Evolutionary conservation across 2,113 vertebrate species (phyloP).

Genomic region (Cyprinus carpio): DNA sequence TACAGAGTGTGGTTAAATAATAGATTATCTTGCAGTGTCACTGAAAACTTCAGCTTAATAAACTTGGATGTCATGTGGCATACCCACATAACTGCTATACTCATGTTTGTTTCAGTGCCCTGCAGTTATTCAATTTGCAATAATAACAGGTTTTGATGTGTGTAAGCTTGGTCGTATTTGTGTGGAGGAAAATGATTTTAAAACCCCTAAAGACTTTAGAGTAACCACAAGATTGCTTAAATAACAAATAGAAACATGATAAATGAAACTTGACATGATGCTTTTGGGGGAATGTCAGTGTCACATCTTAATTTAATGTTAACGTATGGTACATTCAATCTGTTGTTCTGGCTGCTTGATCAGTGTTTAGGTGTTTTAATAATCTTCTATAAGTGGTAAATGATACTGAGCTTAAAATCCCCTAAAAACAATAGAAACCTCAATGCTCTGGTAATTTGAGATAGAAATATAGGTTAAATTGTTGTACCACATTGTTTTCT

Average conservation of each 20-base stretch:
- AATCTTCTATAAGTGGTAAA: not conserved
- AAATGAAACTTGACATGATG: slow-evolving; percentile 2
- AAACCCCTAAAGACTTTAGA: not conserved
- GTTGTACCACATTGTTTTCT: too few relatives aligned
- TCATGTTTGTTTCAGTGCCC: slow-evolving; percentile 28
- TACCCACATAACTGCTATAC: slow-evolving; percentile 28
- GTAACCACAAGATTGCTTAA: slow-evolving; percentile 16
- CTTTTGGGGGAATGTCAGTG: not conserved
- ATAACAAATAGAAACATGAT: slow-evolving; percentile 6
- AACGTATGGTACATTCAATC: not conserved
- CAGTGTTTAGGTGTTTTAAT: not conserved
- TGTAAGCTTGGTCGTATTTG: slow-evolving; percentile 19
- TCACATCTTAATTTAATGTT: slow-evolving; percentile 7
- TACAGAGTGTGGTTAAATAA: not conserved
- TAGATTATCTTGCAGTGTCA: not conserved
- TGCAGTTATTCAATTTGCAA: slow-evolving; percentile 36
- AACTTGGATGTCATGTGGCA: not conserved
- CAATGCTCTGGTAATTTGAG: too few relatives aligned
- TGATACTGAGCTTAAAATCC: not conserved
- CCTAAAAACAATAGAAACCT: too few relatives aligned
- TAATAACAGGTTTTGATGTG: slow-evolving; percentile 39
- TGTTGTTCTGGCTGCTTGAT: not conserved
- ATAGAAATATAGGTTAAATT: too few relatives aligned
- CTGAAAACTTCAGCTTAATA: not conserved
- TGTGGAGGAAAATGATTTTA: not conserved